These are phyloP conservation scores for Hyposmocoma kahamanoa DNA, from an alignment of 1,140 invertebrate genomes.

Conservation along the genomic window DNA sequence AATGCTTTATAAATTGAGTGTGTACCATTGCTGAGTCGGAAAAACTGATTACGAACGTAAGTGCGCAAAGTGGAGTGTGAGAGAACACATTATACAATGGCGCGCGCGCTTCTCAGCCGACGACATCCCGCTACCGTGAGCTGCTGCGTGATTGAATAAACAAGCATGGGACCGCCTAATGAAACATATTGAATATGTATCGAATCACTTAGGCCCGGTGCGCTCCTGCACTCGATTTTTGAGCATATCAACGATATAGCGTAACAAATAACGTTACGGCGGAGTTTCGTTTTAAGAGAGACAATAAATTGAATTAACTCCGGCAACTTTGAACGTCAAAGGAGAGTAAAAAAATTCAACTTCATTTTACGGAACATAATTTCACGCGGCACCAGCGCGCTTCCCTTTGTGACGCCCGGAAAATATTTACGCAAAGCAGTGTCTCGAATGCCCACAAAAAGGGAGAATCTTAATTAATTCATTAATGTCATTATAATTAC, in stretches of 20 bases:
- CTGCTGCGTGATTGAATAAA: slow-evolving; percentile 66
- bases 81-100: not conserved
- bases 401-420: slow-evolving; percentile 42
- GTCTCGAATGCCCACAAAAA: slow-evolving; percentile 36
- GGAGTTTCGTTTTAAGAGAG: slow-evolving; percentile 67
- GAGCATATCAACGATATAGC: slow-evolving; percentile 59
- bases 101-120: not conserved
- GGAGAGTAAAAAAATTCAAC: slow-evolving; percentile 50
- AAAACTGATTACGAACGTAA: slow-evolving; percentile 65
- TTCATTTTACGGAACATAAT: slow-evolving; percentile 59
- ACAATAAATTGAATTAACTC: slow-evolving; percentile 69
- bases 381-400: slow-evolving; percentile 43
- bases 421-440: slow-evolving; percentile 51
- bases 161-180: slow-evolving; percentile 60
- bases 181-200: slow-evolving; percentile 72
- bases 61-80: slow-evolving; percentile 9
- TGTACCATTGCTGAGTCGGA: slow-evolving; percentile 51
- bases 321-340: slow-evolving; percentile 61
- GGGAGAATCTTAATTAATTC: slow-evolving; percentile 53
- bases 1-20: slow-evolving; percentile 37
- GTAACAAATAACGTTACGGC: slow-evolving; percentile 60
- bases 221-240: slow-evolving; percentile 60
- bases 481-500: slow-evolving; percentile 56
- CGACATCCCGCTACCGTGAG: slow-evolving; percentile 7
- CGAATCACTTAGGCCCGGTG: slow-evolving; percentile 64